These are phyloP conservation scores for Creontiades dilutus DNA, from an alignment of 2,888 invertebrate genomes.

Conservation along the genomic window DNA sequence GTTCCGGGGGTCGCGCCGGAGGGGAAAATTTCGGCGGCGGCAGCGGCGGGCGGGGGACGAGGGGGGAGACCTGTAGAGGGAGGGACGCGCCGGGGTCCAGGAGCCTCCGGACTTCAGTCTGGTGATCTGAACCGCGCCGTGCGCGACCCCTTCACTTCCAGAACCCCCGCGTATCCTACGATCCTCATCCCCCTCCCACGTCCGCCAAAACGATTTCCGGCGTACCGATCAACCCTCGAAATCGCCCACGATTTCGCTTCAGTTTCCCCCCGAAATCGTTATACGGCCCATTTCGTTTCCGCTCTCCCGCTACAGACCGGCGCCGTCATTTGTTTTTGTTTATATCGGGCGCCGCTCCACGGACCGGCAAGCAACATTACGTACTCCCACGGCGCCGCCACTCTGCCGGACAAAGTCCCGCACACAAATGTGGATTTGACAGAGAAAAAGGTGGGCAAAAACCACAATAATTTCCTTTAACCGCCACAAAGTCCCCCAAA, in stretches of 20 bases:
- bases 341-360: neutral
- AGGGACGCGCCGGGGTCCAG: constrained; percentile 53
- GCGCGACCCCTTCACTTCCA: constrained; percentile 5
- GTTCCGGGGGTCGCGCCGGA: neutral
- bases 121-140: constrained; percentile 47
- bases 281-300: too few relatives aligned
- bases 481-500: too few relatives aligned
- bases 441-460: constrained; percentile 43
- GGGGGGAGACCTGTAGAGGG: constrained; percentile 17
- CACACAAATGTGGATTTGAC: constrained; percentile 62
- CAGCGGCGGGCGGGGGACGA: constrained; percentile 24
- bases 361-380: constrained; percentile 52
- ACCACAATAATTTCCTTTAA: too few relatives aligned
- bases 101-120: constrained; percentile 67
- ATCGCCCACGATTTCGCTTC: neutral
- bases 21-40: neutral
- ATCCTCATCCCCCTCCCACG: neutral
- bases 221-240: neutral
- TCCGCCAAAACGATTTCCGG: neutral
- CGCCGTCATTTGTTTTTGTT: constrained; percentile 33
- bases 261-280: neutral
- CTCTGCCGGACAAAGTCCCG: constrained; percentile 47
- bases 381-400: constrained; percentile 42
- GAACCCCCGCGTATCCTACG: neutral
- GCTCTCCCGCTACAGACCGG: neutral